Conservation (phyloP, 1,140 invertebrate genomes). For the Nylanderia fulva region DNA sequence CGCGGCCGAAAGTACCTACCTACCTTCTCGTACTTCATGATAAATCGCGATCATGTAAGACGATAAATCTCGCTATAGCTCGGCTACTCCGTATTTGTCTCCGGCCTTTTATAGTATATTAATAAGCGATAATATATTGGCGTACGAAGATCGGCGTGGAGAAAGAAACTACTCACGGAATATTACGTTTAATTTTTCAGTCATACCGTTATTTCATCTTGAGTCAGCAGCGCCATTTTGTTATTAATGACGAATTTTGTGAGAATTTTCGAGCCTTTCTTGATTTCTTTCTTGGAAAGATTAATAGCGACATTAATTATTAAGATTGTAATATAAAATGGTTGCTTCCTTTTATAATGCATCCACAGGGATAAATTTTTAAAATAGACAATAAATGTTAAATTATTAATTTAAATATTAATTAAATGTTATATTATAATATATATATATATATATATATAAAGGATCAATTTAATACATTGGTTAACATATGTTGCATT, state of each 20-base stretch:
- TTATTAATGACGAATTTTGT: slow-evolving; percentile 19
- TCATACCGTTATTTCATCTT: not conserved
- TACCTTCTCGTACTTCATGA: slow-evolving; percentile 63
- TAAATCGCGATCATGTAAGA: slow-evolving; percentile 71
- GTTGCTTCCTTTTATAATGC: not conserved
- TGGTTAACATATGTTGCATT: not conserved
- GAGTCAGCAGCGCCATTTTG: not conserved
- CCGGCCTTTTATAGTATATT: slow-evolving; percentile 66
- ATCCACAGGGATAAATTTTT: not conserved
- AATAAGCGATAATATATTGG: slow-evolving; percentile 69
- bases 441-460: too few relatives aligned
- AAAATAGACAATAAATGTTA: too few relatives aligned
- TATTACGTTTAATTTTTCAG: slow-evolving; percentile 44
- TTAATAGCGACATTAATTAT: slow-evolving; percentile 6
- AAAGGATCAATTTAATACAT: not conserved
- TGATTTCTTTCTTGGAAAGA: not conserved
- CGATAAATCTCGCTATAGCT: slow-evolving; percentile 72
- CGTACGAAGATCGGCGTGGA: not conserved
- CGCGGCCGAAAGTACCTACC: slow-evolving; percentile 52
- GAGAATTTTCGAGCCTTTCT: not conserved
- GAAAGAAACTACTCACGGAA: slow-evolving; percentile 32
- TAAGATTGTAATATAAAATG: not conserved
- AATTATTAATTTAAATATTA: too few relatives aligned
- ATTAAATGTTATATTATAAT: too few relatives aligned
- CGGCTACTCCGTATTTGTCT: slow-evolving; percentile 73